Evolutionary conservation across 2,888 invertebrate species (phyloP).

Genomic region (Himalopsyche japonica): DNA sequence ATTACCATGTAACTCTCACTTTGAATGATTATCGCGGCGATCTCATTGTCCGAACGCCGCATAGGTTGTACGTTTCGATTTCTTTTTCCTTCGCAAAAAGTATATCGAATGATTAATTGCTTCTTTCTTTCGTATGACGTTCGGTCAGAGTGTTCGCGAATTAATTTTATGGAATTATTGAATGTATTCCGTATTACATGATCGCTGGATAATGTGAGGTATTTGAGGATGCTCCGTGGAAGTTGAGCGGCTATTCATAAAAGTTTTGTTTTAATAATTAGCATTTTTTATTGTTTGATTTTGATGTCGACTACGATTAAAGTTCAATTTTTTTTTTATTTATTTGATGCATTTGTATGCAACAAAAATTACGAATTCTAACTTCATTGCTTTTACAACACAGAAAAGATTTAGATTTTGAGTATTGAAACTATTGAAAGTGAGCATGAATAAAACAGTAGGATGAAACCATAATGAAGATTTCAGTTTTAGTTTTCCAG

Average conservation of each 20-base stretch:
- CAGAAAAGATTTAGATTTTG: no score
- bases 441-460: no score
- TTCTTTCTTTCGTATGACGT: neutral
- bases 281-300: no score
- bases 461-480: no score
- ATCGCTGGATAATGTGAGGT: neutral
- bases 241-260: neutral
- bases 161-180: neutral
- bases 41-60: neutral
- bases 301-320: no score
- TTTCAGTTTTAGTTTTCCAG: no score
- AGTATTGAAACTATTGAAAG: no score
- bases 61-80: neutral
- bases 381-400: no score
- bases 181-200: neutral
- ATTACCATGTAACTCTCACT: conserved; percentile 24
- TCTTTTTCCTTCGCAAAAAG: neutral
- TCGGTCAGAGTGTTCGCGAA: neutral
- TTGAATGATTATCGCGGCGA: conserved; percentile 7
- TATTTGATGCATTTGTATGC: no score
- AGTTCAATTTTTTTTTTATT: no score
- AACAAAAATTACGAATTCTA: no score
- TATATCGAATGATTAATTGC: neutral
- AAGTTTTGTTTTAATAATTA: neutral
- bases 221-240: neutral